A percentile compares a stretch with the other conserved stretches of the same genome.
Evolutionary conservation across 2,113 vertebrate species (phyloP).

Genomic region (Oncorhynchus clarkii): DNA sequence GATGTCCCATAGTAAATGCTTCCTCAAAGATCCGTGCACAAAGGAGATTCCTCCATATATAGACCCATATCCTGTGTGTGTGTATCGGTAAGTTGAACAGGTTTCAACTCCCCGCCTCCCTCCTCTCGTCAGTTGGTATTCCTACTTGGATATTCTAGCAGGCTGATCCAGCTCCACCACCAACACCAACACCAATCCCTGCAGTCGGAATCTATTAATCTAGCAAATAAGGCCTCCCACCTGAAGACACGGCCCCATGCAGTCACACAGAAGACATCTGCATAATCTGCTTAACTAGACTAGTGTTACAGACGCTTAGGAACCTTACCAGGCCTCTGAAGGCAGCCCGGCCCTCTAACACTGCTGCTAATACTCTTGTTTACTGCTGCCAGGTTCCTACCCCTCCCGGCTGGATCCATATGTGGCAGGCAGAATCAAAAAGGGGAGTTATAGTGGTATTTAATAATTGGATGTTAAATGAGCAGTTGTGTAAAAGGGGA

Average conservation of each 20-base stretch:
- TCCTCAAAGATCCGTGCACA: background rate
- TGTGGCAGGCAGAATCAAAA: background rate
- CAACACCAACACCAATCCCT: conserved; percentile 53
- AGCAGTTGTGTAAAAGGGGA: too few relatives aligned
- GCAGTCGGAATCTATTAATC: conserved; percentile 56
- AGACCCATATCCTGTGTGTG: background rate
- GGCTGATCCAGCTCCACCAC: conserved; percentile 44
- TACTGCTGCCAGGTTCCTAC: conserved; percentile 41
- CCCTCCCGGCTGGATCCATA: background rate
- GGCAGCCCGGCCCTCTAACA: conserved; percentile 38
- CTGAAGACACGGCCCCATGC: conserved; percentile 56
- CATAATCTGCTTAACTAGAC: conserved; percentile 84
- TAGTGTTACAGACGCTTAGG: conserved; percentile 68
- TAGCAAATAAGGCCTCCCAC: conserved; percentile 55
- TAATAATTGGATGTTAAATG: background rate
- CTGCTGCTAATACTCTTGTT: conserved; percentile 61
- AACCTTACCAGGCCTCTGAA: conserved; percentile 43
- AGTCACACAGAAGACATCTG: conserved; percentile 61
- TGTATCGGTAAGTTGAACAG: conserved; percentile 25
- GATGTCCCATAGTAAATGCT: conserved; percentile 8
- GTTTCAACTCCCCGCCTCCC: conserved; percentile 7
- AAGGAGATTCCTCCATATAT: conserved; percentile 3
- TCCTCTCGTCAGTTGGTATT: conserved; percentile 42
- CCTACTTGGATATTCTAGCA: conserved; percentile 55
- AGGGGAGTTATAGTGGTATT: background rate